Evolutionary conservation across 2,113 vertebrate species (phyloP).

Genomic region (Paracanthobrama guichenoti): DNA sequence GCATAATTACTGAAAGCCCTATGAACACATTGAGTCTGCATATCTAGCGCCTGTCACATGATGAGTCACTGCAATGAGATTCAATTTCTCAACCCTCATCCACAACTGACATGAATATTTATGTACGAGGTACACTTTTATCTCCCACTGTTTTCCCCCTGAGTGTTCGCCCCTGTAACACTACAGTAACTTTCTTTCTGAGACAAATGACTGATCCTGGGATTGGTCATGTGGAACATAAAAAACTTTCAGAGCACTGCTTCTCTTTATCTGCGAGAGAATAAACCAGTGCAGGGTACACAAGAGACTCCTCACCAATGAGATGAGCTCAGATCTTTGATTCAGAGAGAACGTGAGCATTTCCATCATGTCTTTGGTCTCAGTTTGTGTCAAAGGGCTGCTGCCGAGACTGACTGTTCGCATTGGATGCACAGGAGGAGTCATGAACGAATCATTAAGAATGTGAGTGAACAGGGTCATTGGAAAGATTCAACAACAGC

Average conservation of each 20-base stretch:
- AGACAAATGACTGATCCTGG: conserved; percentile 14
- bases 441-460: not conserved
- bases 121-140: conserved; percentile 27
- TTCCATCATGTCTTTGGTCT: not conserved
- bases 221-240: conserved; percentile 14
- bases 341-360: not conserved
- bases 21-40: not conserved
- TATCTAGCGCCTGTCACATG: conserved; percentile 2
- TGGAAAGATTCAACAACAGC: not conserved
- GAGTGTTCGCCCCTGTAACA: conserved; percentile 3
- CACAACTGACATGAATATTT: conserved; percentile 20
- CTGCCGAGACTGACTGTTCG: not conserved
- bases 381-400: not conserved
- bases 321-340: not conserved
- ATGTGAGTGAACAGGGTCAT: not conserved
- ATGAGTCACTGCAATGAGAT: conserved; percentile 26
- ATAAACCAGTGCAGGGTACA: not conserved
- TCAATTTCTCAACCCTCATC: conserved; percentile 16
- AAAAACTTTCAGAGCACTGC: not conserved
- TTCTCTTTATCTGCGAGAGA: conserved; percentile 17
- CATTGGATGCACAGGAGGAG: not conserved
- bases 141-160: conserved; percentile 10
- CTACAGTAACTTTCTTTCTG: not conserved
- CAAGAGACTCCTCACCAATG: conserved; percentile 7
- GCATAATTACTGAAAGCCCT: conserved; percentile 10